Conservation (phyloP, 2,113 vertebrate genomes). For the Egretta garzetta region DNA sequence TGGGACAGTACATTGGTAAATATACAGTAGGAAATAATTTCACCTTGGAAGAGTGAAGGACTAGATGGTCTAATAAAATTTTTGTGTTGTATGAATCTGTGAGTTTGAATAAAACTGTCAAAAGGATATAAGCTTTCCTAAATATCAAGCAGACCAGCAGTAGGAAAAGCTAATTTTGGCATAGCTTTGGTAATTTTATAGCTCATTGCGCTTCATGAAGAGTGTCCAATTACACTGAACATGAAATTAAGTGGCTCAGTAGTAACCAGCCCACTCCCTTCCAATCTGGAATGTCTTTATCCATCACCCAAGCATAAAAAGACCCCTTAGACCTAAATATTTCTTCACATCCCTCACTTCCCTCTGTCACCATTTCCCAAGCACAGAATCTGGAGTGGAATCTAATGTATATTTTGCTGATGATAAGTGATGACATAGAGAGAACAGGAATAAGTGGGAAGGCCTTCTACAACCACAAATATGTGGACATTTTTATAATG, state of each 20-base stretch:
- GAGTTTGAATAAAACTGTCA: not conserved
- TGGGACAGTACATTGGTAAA: not conserved
- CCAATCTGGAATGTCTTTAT: not conserved
- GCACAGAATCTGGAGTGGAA: not conserved
- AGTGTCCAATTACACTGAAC: not conserved
- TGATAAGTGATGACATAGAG: not conserved
- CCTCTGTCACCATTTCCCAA: not conserved
- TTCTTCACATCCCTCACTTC: not conserved
- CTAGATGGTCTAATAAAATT: not conserved
- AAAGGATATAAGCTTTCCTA: not conserved
- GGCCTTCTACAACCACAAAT: not conserved
- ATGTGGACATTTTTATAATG: slow-evolving; percentile 10
- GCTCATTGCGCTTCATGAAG: not conserved
- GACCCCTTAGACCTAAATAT: not conserved
- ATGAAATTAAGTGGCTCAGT: not conserved
- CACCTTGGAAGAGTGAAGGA: not conserved
- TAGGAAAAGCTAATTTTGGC: not conserved
- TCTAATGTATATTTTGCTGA: not conserved
- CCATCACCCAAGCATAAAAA: not conserved
- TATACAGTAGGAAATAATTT: not conserved
- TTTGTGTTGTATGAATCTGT: not conserved
- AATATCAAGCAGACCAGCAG: not conserved
- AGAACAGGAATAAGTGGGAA: not conserved
- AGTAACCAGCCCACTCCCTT: not conserved
- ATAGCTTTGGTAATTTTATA: not conserved